These are phyloP conservation scores for Haemorhous mexicanus DNA, from an alignment of 2,113 vertebrate genomes.

Conservation along the genomic window DNA sequence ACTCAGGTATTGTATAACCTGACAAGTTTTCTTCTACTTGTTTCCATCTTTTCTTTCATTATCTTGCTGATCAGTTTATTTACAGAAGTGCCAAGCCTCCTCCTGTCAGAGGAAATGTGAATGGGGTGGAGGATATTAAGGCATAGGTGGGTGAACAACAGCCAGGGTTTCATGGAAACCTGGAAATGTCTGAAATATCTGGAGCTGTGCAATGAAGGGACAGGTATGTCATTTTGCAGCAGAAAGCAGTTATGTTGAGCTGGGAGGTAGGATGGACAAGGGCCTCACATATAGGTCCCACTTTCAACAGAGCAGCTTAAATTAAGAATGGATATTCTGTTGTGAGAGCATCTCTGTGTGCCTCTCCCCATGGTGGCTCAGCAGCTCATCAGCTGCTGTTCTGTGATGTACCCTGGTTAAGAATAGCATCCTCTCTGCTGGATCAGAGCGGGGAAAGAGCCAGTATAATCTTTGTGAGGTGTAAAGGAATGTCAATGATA, in stretches of 20 bases:
- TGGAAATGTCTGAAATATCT: not conserved
- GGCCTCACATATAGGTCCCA: not conserved
- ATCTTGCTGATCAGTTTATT: not conserved
- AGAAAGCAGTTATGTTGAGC: not conserved
- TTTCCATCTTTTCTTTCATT: not conserved
- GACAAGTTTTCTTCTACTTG: not conserved
- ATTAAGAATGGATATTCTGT: not conserved
- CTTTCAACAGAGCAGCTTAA: not conserved
- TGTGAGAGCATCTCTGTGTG: not conserved
- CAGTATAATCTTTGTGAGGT: not conserved
- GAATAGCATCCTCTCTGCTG: slow-evolving; percentile 9
- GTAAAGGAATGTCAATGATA: not conserved
- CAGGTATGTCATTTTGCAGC: not conserved
- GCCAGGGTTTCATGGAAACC: not conserved
- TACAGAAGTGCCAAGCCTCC: not conserved
- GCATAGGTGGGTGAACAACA: not conserved
- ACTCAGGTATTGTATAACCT: not conserved
- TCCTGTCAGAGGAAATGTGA: accelerated
- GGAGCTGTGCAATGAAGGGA: not conserved
- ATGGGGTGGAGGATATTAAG: not conserved
- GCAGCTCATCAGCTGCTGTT: not conserved
- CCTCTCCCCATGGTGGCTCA: not conserved
- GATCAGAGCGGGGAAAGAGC: not conserved
- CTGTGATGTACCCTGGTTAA: not conserved
- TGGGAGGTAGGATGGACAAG: not conserved